Evolutionary conservation across 2,797 vertebrate genomes (phyloP).

Genomic region (Tokudaia muenninki): DNA sequence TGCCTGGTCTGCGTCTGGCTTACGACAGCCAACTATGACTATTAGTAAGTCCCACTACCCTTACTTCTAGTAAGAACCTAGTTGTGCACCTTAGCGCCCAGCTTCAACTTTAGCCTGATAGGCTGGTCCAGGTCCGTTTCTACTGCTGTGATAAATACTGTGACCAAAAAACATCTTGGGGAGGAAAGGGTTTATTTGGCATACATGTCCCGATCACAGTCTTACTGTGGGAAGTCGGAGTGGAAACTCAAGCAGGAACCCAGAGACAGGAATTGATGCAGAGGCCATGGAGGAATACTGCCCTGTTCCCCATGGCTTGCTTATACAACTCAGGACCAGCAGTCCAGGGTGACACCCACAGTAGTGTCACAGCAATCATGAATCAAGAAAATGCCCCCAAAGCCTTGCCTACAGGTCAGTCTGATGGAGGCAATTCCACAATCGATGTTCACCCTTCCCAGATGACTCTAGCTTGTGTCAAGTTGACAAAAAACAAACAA

Average conservation of each 20-base stretch:
- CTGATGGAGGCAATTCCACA: too few species aligned
- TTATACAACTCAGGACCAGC: neutral
- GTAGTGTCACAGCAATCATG: too few species aligned
- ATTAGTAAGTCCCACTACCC: neutral
- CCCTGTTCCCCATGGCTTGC: neutral
- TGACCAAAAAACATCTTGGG: neutral
- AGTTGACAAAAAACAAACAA: neutral
- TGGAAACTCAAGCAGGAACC: neutral
- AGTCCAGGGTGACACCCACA: neutral
- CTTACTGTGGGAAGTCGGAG: neutral
- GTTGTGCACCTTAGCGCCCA: too few species aligned
- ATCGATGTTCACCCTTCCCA: too few species aligned
- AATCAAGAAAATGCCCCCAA: too few species aligned
- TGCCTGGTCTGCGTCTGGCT: neutral
- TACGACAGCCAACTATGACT: neutral
- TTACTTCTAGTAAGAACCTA: neutral
- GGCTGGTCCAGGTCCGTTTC: neutral
- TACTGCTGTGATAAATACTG: neutral
- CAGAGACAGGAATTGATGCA: neutral
- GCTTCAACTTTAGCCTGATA: neutral
- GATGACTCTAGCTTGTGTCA: too few species aligned
- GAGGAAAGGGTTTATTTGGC: neutral
- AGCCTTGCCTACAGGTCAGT: too few species aligned
- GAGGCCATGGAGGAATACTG: neutral
- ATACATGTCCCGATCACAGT: neutral